These are phyloP conservation scores for Cataglyphis cursor DNA, from an alignment of 2,888 invertebrate genomes.

Conservation along the genomic window DNA sequence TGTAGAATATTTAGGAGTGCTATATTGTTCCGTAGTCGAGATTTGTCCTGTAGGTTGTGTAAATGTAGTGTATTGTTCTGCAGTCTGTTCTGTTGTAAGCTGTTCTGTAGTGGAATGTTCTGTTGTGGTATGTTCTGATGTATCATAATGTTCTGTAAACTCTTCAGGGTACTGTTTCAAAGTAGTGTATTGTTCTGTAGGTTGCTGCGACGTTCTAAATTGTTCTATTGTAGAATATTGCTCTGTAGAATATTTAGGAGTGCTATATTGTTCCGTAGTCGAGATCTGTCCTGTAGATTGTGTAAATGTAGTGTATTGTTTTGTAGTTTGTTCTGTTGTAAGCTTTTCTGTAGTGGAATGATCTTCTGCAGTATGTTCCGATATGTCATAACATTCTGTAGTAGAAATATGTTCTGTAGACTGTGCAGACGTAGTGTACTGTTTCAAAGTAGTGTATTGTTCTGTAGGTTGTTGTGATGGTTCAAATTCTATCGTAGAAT, in stretches of 20 bases:
- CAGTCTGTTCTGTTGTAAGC: neutral
- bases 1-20: constrained; percentile 9
- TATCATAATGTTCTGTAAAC: neutral
- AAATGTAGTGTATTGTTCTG: constrained; percentile 10
- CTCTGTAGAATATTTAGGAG: constrained; percentile 21
- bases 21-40: constrained; percentile 16
- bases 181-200: constrained; percentile 5
- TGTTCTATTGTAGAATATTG: constrained; percentile 10
- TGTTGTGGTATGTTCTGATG: neutral
- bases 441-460: constrained; percentile 1
- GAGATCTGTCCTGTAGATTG: neutral
- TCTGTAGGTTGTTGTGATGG: constrained; percentile 4
- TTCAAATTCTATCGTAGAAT: neutral
- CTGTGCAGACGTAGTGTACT: constrained; percentile 7
- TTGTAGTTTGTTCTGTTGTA: neutral
- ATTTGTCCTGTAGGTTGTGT: neutral
- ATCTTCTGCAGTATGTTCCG: neutral
- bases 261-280: neutral
- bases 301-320: neutral
- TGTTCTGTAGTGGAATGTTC: constrained; percentile 1
- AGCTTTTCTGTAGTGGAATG: neutral
- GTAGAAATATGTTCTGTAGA: constrained; percentile 13
- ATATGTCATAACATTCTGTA: neutral
- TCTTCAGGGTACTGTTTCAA: neutral
- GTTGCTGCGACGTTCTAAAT: neutral